A percentile compares a stretch with the other conserved stretches of the same genome.
phyloP scores from a whole-genome alignment of 2,113 vertebrate species.

The Zosterops hypoxanthus region DNA sequence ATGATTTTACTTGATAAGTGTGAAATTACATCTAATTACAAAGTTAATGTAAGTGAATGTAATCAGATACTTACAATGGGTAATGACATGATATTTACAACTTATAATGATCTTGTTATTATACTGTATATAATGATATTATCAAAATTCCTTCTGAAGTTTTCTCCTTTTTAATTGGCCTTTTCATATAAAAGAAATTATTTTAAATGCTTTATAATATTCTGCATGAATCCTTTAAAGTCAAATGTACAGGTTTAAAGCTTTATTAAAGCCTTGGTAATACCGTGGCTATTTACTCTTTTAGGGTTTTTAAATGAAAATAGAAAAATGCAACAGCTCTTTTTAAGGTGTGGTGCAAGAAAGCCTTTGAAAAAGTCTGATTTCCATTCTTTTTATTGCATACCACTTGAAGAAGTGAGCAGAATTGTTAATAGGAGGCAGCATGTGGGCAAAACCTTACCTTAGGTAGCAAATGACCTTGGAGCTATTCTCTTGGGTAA shows the following conservation, averaged over 20 bases:
- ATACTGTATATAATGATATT: conserved; percentile 64
- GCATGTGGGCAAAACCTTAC: conserved; percentile 47
- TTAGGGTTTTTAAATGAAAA: background rate
- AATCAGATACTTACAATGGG: conserved; percentile 74
- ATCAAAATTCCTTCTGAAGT: conserved; percentile 65
- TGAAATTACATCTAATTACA: conserved; percentile 72
- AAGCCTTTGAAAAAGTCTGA: conserved; percentile 58
- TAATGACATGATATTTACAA: conserved; percentile 70
- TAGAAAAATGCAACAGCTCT: conserved; percentile 60
- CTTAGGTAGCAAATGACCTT: conserved; percentile 51
- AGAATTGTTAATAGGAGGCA: conserved; percentile 54
- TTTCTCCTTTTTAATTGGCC: conserved; percentile 57
- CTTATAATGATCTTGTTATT: conserved; percentile 63
- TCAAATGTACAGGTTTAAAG: conserved; percentile 59
- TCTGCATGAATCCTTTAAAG: conserved; percentile 6
- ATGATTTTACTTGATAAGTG: conserved; percentile 50
- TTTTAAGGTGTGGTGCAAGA: conserved; percentile 65
- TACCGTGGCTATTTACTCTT: conserved; percentile 55
- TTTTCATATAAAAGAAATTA: conserved; percentile 48
- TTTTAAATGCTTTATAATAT: conserved; percentile 60
- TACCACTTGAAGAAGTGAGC: conserved; percentile 54
- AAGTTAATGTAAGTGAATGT: conserved; percentile 74
- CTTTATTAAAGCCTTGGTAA: conserved; percentile 40
- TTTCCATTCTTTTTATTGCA: conserved; percentile 73
- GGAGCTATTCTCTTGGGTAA: conserved; percentile 24